A percentile compares a stretch with the other conserved stretches of the same genome.
Evolutionary conservation across 2,797 vertebrate genomes (phyloP).

Genomic region (Schizopygopsis malacanthus): DNA sequence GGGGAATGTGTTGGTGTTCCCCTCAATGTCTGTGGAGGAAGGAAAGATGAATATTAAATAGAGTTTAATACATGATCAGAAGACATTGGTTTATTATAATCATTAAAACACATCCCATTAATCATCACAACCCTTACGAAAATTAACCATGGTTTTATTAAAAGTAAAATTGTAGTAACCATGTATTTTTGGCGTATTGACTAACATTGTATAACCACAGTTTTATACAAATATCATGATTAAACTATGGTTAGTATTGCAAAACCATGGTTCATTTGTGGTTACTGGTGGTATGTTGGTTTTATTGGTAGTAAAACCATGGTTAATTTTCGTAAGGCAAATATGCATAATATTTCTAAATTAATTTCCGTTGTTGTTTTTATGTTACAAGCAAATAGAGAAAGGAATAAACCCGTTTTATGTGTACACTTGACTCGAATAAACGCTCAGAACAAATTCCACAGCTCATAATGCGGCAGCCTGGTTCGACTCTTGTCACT

Average conservation of each 20-base stretch:
- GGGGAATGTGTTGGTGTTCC: not conserved
- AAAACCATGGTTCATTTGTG: not conserved
- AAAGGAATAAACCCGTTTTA: not conserved
- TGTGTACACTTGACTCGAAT: not conserved
- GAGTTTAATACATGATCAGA: not conserved
- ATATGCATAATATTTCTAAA: not conserved
- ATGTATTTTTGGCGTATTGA: not conserved
- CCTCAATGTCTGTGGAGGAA: slow-evolving; percentile 2
- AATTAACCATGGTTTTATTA: not conserved
- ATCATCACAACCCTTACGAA: not conserved
- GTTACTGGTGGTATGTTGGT: not conserved
- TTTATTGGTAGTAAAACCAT: not conserved
- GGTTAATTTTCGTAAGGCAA: not conserved
- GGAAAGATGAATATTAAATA: slow-evolving; percentile 1
- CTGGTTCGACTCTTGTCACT: slow-evolving; percentile 21
- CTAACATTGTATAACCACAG: not conserved
- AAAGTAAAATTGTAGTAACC: not conserved
- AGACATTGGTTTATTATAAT: not conserved
- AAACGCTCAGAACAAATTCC: not conserved
- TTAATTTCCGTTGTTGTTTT: not conserved
- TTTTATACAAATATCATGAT: not conserved
- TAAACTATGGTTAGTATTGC: not conserved
- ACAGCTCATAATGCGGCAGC: not conserved
- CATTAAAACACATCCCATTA: not conserved
- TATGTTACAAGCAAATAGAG: not conserved